Conservation (phyloP, 2,797 vertebrate genomes). For the Choloepus didactylus region DNA sequence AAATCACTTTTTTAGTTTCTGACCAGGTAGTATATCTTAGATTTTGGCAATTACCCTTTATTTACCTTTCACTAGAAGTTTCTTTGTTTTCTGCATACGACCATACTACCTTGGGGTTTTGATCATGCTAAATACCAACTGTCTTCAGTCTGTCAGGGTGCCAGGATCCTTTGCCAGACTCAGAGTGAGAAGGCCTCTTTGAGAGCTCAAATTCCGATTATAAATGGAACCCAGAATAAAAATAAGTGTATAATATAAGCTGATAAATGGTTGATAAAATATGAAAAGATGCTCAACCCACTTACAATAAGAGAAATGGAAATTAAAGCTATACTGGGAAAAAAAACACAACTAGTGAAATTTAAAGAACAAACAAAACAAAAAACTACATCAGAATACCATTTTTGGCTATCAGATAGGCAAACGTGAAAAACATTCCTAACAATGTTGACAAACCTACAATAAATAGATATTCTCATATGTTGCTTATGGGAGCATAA, state of each 20-base stretch:
- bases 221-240: conserved; percentile 34
- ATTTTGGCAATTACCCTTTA: background rate
- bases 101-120: background rate
- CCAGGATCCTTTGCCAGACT: too few relatives aligned
- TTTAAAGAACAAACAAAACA: too few relatives aligned
- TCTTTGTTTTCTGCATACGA: conserved; percentile 24
- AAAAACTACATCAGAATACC: background rate
- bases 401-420: background rate
- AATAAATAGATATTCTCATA: background rate
- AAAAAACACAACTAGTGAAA: too few relatives aligned
- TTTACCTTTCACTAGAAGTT: background rate
- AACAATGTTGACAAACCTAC: background rate
- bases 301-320: conserved; percentile 3
- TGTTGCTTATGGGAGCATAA: background rate
- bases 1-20: conserved; percentile 20
- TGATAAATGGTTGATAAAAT: conserved; percentile 2
- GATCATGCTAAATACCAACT: background rate
- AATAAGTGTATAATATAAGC: background rate
- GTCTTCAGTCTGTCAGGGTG: background rate
- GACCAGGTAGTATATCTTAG: background rate
- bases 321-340: background rate
- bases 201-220: background rate
- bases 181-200: background rate
- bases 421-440: background rate
- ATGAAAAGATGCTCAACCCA: background rate